Conservation (phyloP, 1,140 invertebrate species). For the Sitobion miscanthi region DNA sequence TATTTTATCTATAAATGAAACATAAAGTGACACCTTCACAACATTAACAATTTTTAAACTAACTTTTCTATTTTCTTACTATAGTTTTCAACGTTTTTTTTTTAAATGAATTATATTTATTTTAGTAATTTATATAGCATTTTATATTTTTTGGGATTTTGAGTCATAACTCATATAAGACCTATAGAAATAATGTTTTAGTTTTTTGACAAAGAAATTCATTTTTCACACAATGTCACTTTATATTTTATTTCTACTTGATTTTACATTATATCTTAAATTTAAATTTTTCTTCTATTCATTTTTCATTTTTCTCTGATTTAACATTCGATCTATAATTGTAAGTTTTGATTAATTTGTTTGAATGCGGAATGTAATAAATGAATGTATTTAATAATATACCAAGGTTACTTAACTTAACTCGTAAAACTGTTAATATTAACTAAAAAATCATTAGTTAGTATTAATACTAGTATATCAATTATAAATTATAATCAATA, state of each 20-base stretch:
- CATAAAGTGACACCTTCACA: background rate
- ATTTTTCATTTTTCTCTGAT: background rate
- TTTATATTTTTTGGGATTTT: background rate
- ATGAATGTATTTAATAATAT: background rate
- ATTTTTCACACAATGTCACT: background rate
- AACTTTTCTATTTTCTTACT: background rate
- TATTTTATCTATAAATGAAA: background rate
- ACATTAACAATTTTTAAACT: background rate
- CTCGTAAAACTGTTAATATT: background rate
- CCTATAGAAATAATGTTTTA: background rate
- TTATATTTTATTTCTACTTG: background rate
- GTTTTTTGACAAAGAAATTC: background rate
- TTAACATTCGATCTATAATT: background rate
- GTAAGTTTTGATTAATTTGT: background rate
- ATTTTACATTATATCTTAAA: background rate
- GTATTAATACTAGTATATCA: no score
- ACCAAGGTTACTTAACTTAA: background rate
- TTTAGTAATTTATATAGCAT: background rate
- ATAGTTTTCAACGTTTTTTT: background rate
- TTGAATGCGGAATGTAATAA: background rate
- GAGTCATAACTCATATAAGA: background rate
- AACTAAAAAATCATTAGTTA: background rate
- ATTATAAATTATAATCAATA: background rate
- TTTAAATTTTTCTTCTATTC: background rate
- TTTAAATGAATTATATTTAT: background rate